Evolutionary conservation across 2,113 vertebrate species (phyloP).

Genomic region (Strix uralensis): DNA sequence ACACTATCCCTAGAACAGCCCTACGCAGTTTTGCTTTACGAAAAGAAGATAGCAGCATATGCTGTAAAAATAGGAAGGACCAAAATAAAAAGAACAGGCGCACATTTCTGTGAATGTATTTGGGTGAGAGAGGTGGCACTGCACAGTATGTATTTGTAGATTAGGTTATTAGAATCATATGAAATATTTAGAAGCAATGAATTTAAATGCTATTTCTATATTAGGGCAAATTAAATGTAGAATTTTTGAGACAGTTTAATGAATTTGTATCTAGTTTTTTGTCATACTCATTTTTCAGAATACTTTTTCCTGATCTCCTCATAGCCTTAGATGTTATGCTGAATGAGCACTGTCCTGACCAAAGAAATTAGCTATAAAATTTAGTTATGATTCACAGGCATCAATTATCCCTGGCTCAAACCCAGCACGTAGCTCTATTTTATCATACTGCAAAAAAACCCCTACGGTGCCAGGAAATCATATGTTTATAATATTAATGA

Average conservation of each 20-base stretch:
- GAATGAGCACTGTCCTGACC: not conserved
- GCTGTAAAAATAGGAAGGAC: not conserved
- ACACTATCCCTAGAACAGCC: not conserved
- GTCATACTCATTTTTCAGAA: not conserved
- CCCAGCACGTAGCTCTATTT: not conserved
- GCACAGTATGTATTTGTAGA: not conserved
- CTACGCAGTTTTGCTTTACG: not conserved
- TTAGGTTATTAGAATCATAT: slow-evolving; percentile 11
- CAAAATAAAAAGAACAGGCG: not conserved
- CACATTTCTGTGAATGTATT: not conserved
- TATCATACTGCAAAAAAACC: not conserved
- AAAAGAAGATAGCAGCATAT: not conserved
- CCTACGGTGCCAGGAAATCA: not conserved
- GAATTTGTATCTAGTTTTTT: not conserved
- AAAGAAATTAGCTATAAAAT: not conserved
- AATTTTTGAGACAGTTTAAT: not conserved
- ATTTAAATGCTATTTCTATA: slow-evolving; percentile 8
- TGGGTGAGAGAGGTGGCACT: not conserved
- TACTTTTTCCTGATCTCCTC: not conserved
- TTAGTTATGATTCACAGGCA: not conserved
- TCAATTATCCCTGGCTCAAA: not conserved
- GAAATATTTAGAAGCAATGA: slow-evolving; percentile 42
- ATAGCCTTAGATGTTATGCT: not conserved
- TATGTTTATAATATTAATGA: not conserved
- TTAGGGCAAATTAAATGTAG: not conserved